phyloP scores from a whole-genome alignment of 2,113 vertebrate species.

The Rhipidura dahli region DNA sequence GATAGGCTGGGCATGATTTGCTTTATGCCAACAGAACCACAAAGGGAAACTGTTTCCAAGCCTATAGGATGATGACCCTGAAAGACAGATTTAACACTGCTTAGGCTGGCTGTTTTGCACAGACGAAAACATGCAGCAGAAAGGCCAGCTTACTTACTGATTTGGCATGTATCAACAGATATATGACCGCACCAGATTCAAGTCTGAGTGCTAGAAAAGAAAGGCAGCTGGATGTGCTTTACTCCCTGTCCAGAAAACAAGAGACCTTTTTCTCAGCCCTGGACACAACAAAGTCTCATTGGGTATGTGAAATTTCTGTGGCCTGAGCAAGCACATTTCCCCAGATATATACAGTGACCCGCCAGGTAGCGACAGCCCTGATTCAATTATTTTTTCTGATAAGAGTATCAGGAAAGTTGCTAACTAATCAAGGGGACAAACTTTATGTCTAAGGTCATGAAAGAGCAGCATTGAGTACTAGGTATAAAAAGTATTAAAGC shows the following conservation, averaged over 20 bases:
- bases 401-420: background rate
- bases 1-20: background rate
- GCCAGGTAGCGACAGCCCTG: background rate
- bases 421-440: constrained; percentile 20
- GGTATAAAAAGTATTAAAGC: constrained; percentile 50
- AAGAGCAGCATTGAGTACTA: background rate
- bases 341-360: background rate
- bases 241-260: background rate
- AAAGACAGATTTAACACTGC: background rate
- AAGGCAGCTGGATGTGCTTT: background rate
- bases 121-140: background rate
- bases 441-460: constrained; percentile 51
- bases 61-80: background rate
- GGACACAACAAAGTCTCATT: background rate
- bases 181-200: background rate
- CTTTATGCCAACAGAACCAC: background rate
- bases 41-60: background rate
- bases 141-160: background rate
- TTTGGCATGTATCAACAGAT: background rate
- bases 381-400: background rate
- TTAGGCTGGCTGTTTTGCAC: background rate
- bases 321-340: background rate
- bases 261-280: background rate
- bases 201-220: background rate
- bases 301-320: background rate